Evolutionary conservation across 2,888 invertebrate genomes (phyloP), one percentile per base, ranked within the genome.

Genomic region (Taphrorychus bicolor): DNA sequence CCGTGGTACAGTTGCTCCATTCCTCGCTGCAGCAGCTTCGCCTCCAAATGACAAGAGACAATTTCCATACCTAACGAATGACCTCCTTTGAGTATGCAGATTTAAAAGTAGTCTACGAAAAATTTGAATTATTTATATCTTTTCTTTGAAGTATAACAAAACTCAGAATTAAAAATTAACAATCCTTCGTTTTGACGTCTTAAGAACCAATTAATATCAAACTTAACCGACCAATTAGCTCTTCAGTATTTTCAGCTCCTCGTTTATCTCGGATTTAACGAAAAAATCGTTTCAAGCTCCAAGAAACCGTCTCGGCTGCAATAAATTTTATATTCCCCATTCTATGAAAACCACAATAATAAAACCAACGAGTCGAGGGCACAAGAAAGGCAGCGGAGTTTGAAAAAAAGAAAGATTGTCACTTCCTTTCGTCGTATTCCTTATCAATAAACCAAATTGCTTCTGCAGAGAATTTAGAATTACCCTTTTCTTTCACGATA

Each of bases 391-490:
- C 54, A 54, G 24, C 17, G 14, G 22, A 19, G 54, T 54, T 23
- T 54, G 22, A 54, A 52, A 52, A 32, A 54, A 54, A 32, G 45
- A 51, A 51, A 51, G 51, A 51, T 51, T 51, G 51, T 51, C 51
- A 51, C 51, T 54, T 54, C 54, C 32, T 21, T 23, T 54, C 32
- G 16, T 23, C 54, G 32, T 32, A 54, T 40, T 59, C 52, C 52
- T 59, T 59, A 59, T 42, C 57, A 64, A 65, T 59, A 54, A 59
- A 59, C 59, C 48, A 65, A 65, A 65, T 59, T 65, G 53, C 53
- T 59, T 23, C 48, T 45, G 40, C 45, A 32, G 24, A 18, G 59
- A 53, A 59, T 59, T 66, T 49, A 22, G 59, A 48, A 53, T 48
- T 53, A 59, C 59, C 54, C 54, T 54, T 59, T 49, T 59, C 21